Evolutionary conservation across 2,888 invertebrate genomes (phyloP).

Genomic region (Platypus cylindrus): DNA sequence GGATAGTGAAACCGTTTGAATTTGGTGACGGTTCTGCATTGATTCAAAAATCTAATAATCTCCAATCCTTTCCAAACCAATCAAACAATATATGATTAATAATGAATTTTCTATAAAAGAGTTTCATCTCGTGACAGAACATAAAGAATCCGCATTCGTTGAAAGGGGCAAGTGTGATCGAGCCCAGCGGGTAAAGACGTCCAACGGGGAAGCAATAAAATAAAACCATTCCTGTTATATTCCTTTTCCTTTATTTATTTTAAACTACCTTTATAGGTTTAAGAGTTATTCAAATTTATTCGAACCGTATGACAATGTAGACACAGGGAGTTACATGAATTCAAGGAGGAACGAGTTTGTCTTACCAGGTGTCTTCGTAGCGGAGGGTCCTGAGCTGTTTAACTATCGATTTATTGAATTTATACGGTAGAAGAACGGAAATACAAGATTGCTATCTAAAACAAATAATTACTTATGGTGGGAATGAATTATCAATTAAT

Average conservation of each 20-base stretch:
- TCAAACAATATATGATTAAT: too few species aligned
- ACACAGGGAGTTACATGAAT: conserved; percentile 14
- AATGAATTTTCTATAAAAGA: too few species aligned
- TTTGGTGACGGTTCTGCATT: too few species aligned
- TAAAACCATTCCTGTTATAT: conserved; percentile 27
- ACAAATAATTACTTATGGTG: too few species aligned
- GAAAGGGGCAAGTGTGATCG: conserved; percentile 33
- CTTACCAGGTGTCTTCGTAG: conserved; percentile 13
- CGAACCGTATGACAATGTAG: conserved; percentile 27
- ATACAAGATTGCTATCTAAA: too few species aligned
- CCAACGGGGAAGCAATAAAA: conserved; percentile 31
- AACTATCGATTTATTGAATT: conserved; percentile 11
- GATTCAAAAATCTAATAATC: too few species aligned
- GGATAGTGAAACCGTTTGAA: too few species aligned
- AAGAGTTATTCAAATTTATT: conserved; percentile 34
- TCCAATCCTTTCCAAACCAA: too few species aligned
- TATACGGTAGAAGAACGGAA: too few species aligned
- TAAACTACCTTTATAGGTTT: conserved; percentile 27
- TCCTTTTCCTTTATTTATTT: too few species aligned
- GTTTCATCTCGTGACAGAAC: conserved; percentile 12
- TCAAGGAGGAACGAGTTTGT: conserved; percentile 16
- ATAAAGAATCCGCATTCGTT: conserved; percentile 29
- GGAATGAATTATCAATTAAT: too few species aligned
- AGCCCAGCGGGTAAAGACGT: conserved; percentile 26
- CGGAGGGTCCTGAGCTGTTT: conserved; percentile 9